Base-by-base conservation (phyloP, 2,113 vertebrate genomes). In the Triplophysa tibetana region DNA sequence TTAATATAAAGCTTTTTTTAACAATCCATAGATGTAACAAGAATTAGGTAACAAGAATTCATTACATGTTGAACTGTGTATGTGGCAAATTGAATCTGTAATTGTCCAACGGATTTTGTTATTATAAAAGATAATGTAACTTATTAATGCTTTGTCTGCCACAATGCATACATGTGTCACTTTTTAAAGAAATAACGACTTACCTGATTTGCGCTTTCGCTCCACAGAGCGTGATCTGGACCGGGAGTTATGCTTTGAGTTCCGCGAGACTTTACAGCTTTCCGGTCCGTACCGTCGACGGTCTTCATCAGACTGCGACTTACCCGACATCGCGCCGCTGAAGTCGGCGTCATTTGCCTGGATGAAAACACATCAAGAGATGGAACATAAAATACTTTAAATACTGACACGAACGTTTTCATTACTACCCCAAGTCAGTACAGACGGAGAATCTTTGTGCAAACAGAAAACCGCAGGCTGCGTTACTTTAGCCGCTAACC, bases 241-340 rank as follows among this genome's bases (percentile, higher is more conserved):
- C 75, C 95, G 93, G 79, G 97, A 99, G 87, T 96, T 95, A 85
- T 97, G 95, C 91, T 96, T 99, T 82, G 95, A 95, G 78, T 91
- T 90, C 93, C 94, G 94, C 75, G 96, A 96, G 79, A 95, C 96
- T 90, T 91, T 92, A 54, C 96, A 95, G 29, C 93, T 89, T 86
- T 97, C 96, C 88, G 94, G 93, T n/a, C 87, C 91, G 60, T 94
- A 94, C 87, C 93, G 95, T 88, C 92, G 94, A 88, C 93, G 95
- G 77, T 95, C 93, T 84, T 89, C 89, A 84, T 93, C 93, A 67
- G 94, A 93, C 62, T 94, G 94, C 12, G 89, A 91, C 74, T 92
- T 92, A 88, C 93, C 95, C 65, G 89, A 90, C 74, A 83, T 89
- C 83, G 92, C 82, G 83, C 91, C 93, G 38, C 93, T 94, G 80